Percentiles rank a stretch among this genome's conserved stretches.
phyloP scores from a whole-genome alignment of 2,888 invertebrate genomes.

The Cheilosia soror region DNA sequence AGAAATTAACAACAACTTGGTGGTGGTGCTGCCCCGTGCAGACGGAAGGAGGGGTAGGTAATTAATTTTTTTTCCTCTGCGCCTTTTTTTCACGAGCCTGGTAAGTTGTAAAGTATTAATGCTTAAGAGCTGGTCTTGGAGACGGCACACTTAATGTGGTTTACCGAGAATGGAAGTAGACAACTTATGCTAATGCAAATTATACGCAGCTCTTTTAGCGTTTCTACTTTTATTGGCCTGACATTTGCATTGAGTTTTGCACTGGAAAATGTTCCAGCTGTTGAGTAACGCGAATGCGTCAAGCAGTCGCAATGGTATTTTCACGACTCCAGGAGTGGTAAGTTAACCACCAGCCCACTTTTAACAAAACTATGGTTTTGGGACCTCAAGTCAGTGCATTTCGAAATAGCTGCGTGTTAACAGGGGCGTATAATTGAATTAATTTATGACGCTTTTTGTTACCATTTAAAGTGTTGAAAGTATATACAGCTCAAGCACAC shows the following conservation, averaged over 20 bases:
- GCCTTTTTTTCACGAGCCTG: not conserved
- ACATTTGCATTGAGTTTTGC: conserved; percentile 1
- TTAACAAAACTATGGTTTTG: too few species aligned
- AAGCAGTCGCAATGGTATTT: not conserved
- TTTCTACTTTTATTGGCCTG: not conserved
- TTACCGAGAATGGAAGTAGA: conserved; percentile 9
- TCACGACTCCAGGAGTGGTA: not conserved
- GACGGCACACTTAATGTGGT: conserved; percentile 4
- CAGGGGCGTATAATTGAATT: too few species aligned
- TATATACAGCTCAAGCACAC: too few species aligned
- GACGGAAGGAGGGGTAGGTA: conserved; percentile 1
- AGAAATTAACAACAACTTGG: not conserved
- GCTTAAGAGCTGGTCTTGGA: not conserved
- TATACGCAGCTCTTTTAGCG: not conserved
- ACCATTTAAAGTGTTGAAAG: too few species aligned
- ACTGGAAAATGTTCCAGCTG: not conserved
- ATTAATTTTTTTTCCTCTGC: not conserved
- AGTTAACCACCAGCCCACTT: too few species aligned
- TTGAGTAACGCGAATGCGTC: not conserved
- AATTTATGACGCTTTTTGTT: too few species aligned
- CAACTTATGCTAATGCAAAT: not conserved
- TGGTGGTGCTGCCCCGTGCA: not conserved
- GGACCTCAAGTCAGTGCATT: too few species aligned
- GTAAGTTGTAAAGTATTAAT: not conserved
- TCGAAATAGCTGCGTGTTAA: too few species aligned